A percentile compares a stretch with the other conserved stretches of the same genome.
These are phyloP conservation scores for Hephaestus fuliginosus DNA, from an alignment of 2,797 vertebrate species.

Conservation along the genomic window DNA sequence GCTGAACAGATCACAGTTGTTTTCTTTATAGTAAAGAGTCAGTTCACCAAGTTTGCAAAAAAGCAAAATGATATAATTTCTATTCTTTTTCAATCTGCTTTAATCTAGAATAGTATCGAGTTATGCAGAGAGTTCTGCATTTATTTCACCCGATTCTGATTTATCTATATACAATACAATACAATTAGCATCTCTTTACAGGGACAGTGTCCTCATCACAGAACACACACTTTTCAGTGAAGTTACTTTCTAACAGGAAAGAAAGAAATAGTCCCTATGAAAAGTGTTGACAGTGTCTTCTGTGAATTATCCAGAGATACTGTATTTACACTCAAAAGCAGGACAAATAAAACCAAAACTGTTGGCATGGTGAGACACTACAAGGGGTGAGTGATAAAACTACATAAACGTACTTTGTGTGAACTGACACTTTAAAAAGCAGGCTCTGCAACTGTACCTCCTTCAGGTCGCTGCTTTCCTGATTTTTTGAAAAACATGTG, in stretches of 20 bases:
- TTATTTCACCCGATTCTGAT: not conserved
- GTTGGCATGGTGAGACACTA: not conserved
- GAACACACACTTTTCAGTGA: not conserved
- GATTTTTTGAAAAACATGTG: not conserved
- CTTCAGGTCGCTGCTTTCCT: not conserved
- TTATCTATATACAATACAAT: not conserved
- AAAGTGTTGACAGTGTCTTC: not conserved
- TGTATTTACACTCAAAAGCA: not conserved
- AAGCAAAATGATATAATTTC: too few species aligned
- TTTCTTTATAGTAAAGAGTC: not conserved
- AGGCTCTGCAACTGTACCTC: not conserved
- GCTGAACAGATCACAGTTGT: not conserved
- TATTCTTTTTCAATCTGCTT: not conserved
- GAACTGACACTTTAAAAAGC: slow-evolving; percentile 8
- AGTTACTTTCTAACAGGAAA: not conserved
- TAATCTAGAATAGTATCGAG: not conserved
- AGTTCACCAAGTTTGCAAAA: not conserved
- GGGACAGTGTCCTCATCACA: not conserved
- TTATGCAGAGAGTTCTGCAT: not conserved
- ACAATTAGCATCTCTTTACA: not conserved
- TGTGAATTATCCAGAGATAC: not conserved
- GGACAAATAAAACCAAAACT: not conserved
- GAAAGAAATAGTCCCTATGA: not conserved
- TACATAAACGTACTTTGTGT: not conserved
- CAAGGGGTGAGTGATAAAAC: not conserved